Evolutionary conservation across 2,888 invertebrate species (phyloP), one percentile per base, ranked within the genome.

Genomic region (Apamea epomidion): DNA sequence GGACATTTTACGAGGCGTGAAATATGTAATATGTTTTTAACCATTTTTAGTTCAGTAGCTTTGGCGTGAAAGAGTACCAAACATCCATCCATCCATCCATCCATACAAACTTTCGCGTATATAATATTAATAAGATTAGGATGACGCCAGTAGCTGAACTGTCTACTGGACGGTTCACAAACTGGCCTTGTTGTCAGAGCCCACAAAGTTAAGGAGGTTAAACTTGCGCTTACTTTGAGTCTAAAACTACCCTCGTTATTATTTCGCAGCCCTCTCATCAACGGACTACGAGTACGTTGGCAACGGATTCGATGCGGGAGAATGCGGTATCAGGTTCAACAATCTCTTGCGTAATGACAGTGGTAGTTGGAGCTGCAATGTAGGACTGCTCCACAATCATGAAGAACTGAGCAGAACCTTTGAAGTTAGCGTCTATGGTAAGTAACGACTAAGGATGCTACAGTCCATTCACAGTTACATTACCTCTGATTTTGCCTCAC

Each of bases 221-320:
- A 70, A 14, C 10, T 45, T 60, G 18, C 18, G 14, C 45, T 25
- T 25, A 45, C 25, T 58, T 60, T 48, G 2, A 54, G 42, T 21
- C 32, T 45, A 16, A 58, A 64, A 62, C 16, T 5, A 65, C 18
- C 5, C 12, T 76, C 5, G 7, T 62, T 67, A 29, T 60, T 8
- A n/a, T 29, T 60, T 86, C 87, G 2, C 90, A 94, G 95, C 89
- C 12, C 88, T 89, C 62, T 84, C 91, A 8, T 84, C 92, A 0
- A 64, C 86, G 5, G 67, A 80, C 42, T 87, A 90, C 76, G 91
- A 92, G 80, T 96, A 96, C 89, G 89, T 92, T 0, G 97, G 97
- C 12, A 93, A 93, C 1, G 96, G 97, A 0, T 91, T 96, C 32
- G 95, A 95, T n/a, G 94, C 96, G 0, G 97, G 96, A 1, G 96